Evolutionary conservation across 2,797 vertebrate species (phyloP), one percentile per base, ranked within the genome.

Genomic region (Tokudaia muenninki): DNA sequence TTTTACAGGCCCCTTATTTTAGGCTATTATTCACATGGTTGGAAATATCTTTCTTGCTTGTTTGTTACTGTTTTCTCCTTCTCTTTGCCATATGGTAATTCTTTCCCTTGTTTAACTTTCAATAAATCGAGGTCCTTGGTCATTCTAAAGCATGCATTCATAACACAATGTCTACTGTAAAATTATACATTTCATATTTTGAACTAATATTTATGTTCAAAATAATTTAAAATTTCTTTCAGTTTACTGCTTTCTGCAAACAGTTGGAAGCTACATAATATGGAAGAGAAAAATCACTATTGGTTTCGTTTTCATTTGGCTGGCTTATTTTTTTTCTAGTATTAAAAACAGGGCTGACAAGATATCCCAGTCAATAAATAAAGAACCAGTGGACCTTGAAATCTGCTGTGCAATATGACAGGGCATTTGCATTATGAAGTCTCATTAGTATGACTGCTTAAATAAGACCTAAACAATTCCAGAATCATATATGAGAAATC

Each of bases 121-220:
- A 84, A 67, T 31, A 94, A 80, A 84, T 21, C 65, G 59, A 92
- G 37, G 61, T 80, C 3, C 52, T 50, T 94, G 83, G 52, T 52
- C 41, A 78, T 83, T 78, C 16, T 77, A 77, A 95, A 55, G 26
- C n/a, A 65, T n/a, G 31, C 14, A n/a, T 70, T n/a, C n/a, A 17
- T 13, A 91, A 8, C 80, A 65, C 3, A 63, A 44, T 44, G 5
- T 93, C 79, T 89, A 77, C 7, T 86, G 14, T 88, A 82, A 86
- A 94, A 95, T 75, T 89, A 72, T 37, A 41, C 52, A 1, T 0
- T 4, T 70, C 92, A 29, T 74, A 59, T 37, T 59, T 67, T 84
- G 94, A 95, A 90, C n/a, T 5, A 84, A 55, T 74, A 44, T 52
- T 9, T 63, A 50, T 8, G 37, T 84, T 90, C 55, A 97, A 90